These are phyloP conservation scores for Pyrrhosoma nymphula DNA, from an alignment of 2,888 invertebrate genomes.

Conservation along the genomic window DNA sequence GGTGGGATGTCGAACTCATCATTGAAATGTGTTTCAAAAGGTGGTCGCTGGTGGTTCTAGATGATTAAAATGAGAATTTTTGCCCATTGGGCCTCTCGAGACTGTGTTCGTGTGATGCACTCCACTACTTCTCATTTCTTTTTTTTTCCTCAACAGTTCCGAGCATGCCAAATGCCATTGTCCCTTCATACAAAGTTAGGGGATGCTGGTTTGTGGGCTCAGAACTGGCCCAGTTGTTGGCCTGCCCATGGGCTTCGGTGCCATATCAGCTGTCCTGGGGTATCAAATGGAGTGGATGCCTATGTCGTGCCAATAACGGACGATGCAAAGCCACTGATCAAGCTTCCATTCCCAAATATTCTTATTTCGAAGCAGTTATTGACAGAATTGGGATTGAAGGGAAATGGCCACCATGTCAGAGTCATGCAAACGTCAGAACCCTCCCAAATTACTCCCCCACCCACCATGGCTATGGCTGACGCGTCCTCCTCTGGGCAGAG, in stretches of 20 bases:
- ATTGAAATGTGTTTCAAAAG: too few species aligned
- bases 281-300: not conserved
- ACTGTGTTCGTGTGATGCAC: too few species aligned
- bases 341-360: not conserved
- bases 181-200: not conserved
- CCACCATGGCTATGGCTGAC: not conserved
- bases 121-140: not conserved
- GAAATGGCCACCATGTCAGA: slow-evolving; percentile 20
- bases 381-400: not conserved
- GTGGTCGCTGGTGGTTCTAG: too few species aligned
- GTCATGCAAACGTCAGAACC: not conserved
- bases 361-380: not conserved
- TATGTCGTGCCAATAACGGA: not conserved
- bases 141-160: not conserved
- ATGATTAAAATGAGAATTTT: too few species aligned
- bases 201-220: not conserved
- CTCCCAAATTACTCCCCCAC: not conserved
- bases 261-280: not conserved
- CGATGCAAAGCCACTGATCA: not conserved
- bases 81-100: too few species aligned
- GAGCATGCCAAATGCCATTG: slow-evolving; percentile 31
- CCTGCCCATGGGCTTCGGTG: not conserved
- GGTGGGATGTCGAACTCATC: too few species aligned
- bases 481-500: not conserved
- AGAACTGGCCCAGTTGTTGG: not conserved